Percentiles rank a stretch among this genome's conserved stretches.
These are phyloP conservation scores for Callionymus lyra DNA, from an alignment of 2,113 vertebrate species.

Conservation along the genomic window DNA sequence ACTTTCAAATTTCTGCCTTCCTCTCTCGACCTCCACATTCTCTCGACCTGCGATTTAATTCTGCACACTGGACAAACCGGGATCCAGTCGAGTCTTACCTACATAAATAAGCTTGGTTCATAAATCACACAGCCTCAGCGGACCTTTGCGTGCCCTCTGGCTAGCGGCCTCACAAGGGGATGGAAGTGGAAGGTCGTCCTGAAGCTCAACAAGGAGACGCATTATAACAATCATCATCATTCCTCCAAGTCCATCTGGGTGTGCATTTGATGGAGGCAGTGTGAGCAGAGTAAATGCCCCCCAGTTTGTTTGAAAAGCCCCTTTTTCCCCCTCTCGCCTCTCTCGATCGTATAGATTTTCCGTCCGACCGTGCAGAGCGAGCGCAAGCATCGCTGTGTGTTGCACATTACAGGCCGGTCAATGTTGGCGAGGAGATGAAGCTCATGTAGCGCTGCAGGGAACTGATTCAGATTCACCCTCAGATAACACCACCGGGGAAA, in stretches of 20 bases:
- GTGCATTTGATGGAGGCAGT: slow-evolving; percentile 1
- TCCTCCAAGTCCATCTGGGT: slow-evolving; percentile 12
- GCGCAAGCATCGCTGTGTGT: slow-evolving; percentile 7
- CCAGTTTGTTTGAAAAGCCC: slow-evolving; percentile 14
- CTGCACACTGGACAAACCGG: slow-evolving; percentile 7
- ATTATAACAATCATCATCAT: slow-evolving; percentile 53
- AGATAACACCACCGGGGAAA: slow-evolving; percentile 23
- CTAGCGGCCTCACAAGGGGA: slow-evolving; percentile 34
- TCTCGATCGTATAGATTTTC: slow-evolving; percentile 40
- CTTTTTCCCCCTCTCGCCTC: neutral
- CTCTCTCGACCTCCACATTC: neutral
- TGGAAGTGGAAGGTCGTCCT: slow-evolving; percentile 47
- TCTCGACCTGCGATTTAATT: neutral
- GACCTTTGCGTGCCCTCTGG: slow-evolving; percentile 43
- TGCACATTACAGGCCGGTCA: slow-evolving; percentile 25
- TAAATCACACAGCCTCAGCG: slow-evolving; percentile 52
- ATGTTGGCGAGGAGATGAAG: slow-evolving; percentile 14
- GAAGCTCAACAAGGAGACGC: slow-evolving; percentile 42
- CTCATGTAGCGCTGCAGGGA: slow-evolving; percentile 35
- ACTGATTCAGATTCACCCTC: slow-evolving; percentile 25
- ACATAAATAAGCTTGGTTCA: slow-evolving; percentile 36
- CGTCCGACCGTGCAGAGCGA: slow-evolving; percentile 19
- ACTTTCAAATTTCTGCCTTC: slow-evolving; percentile 15
- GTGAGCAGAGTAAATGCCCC: slow-evolving; percentile 15
- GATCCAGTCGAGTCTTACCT: slow-evolving; percentile 23